phyloP scores from a whole-genome alignment of 2,113 vertebrate species.

The Percina caprodes region DNA sequence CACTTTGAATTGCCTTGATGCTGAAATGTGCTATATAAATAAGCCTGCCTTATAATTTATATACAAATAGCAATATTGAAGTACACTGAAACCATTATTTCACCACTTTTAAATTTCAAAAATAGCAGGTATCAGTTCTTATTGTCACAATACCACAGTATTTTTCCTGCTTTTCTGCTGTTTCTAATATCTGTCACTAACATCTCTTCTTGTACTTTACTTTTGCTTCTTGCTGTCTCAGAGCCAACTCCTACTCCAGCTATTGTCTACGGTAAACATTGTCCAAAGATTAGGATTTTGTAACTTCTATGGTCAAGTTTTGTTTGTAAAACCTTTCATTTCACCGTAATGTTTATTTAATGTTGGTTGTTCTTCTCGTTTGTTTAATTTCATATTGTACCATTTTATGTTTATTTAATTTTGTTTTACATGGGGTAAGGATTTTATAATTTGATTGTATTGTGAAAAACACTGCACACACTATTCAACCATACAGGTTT shows the following conservation, averaged over 20 bases:
- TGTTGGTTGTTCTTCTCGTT: not conserved
- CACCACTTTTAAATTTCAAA: not conserved
- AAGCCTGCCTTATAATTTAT: not conserved
- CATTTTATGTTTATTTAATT: not conserved
- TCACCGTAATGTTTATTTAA: slow-evolving; percentile 16
- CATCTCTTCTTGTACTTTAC: slow-evolving; percentile 74
- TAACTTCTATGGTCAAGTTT: slow-evolving; percentile 41
- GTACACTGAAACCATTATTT: not conserved
- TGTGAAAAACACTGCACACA: not conserved
- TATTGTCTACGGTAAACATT: slow-evolving; percentile 95
- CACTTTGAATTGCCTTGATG: too few species aligned
- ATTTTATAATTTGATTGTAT: not conserved
- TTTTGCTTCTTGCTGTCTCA: slow-evolving; percentile 91
- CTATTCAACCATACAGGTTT: not conserved
- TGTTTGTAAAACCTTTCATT: slow-evolving; percentile 14
- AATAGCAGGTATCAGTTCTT: not conserved
- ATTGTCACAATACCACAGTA: not conserved
- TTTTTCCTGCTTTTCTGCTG: slow-evolving; percentile 37
- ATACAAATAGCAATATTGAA: not conserved
- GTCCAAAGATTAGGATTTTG: slow-evolving; percentile 10
- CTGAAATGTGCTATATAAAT: too few species aligned
- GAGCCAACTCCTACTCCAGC: slow-evolving; percentile 95
- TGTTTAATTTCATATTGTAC: not conserved
- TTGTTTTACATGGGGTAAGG: not conserved
- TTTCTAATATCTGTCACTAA: slow-evolving; percentile 60